Conservation (phyloP, 1,140 invertebrate species). For the Drosophila tristis region DNA sequence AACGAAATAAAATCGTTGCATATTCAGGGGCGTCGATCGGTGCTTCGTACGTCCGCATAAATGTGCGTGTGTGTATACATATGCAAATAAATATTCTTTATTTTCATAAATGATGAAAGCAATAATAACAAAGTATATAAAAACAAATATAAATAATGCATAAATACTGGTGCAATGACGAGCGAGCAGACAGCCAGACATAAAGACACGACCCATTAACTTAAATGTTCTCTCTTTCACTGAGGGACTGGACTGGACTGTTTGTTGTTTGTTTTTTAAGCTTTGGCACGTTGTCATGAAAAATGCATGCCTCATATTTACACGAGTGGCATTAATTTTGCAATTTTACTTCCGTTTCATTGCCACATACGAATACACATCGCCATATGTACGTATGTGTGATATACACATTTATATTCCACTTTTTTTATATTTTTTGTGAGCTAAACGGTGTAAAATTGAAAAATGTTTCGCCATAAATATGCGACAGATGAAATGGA, state of each 20-base stretch:
- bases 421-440: constrained; percentile 7
- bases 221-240: constrained; percentile 48
- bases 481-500: constrained; percentile 13
- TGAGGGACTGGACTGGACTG: not conserved
- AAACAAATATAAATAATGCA: constrained; percentile 68
- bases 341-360: constrained; percentile 60
- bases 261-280: constrained; percentile 40
- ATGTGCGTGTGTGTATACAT: constrained; percentile 25
- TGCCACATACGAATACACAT: constrained; percentile 2
- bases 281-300: constrained; percentile 67
- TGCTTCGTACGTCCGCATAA: not conserved
- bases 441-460: constrained; percentile 34
- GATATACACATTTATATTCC: constrained; percentile 46
- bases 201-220: constrained; percentile 73
- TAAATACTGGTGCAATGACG: constrained; percentile 50
- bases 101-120: constrained; percentile 47
- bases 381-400: too few species aligned
- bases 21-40: constrained; percentile 29
- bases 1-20: constrained; percentile 43
- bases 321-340: constrained; percentile 69
- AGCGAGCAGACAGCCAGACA: constrained; percentile 47
- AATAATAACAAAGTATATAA: constrained; percentile 35
- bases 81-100: constrained; percentile 56
- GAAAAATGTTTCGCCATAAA: constrained; percentile 24
- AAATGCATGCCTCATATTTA: constrained; percentile 70